A percentile compares a stretch with the other conserved stretches of the same genome.
Evolutionary conservation across 2,888 invertebrate species (phyloP).

Genomic region (Anthophora plumipes): DNA sequence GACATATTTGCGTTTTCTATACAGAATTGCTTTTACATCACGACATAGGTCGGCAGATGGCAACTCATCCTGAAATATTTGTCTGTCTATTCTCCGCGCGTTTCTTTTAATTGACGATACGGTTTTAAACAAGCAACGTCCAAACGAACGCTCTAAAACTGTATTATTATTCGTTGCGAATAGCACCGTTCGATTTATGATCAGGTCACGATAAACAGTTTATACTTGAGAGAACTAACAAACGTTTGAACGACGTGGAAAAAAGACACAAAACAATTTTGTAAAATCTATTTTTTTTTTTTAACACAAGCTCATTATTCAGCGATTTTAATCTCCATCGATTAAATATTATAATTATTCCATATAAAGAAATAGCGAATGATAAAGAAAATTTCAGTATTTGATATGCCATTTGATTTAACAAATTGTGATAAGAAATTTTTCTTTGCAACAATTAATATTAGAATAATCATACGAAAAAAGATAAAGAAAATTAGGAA

Average conservation of each 20-base stretch:
- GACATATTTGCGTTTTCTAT: slow-evolving; percentile 38
- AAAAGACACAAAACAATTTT: neutral
- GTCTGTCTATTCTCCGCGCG: neutral
- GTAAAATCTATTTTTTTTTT: no score
- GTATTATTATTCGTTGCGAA: slow-evolving; percentile 26
- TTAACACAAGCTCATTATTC: no score
- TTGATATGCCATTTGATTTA: neutral
- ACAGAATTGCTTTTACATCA: slow-evolving; percentile 45
- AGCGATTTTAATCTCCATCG: no score
- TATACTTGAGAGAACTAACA: neutral
- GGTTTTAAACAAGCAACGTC: slow-evolving; percentile 21
- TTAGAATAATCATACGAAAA: neutral
- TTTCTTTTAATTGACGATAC: slow-evolving; percentile 27
- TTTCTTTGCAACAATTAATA: neutral
- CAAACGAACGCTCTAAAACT: slow-evolving; percentile 26
- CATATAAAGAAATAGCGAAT: neutral
- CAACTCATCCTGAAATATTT: slow-evolving; percentile 1
- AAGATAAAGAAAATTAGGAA: slow-evolving; percentile 1
- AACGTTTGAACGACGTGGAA: neutral
- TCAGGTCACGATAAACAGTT: slow-evolving; percentile 18
- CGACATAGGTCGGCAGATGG: slow-evolving; percentile 23
- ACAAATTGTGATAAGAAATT: neutral
- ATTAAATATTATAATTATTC: neutral
- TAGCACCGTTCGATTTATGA: slow-evolving; percentile 29
- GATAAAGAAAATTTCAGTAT: neutral